Percentiles rank a stretch among this genome's conserved stretches.
Evolutionary conservation across 53 echinoderm and acorn worm species (phyloP).

Genomic region (Actinopyga echinites): DNA sequence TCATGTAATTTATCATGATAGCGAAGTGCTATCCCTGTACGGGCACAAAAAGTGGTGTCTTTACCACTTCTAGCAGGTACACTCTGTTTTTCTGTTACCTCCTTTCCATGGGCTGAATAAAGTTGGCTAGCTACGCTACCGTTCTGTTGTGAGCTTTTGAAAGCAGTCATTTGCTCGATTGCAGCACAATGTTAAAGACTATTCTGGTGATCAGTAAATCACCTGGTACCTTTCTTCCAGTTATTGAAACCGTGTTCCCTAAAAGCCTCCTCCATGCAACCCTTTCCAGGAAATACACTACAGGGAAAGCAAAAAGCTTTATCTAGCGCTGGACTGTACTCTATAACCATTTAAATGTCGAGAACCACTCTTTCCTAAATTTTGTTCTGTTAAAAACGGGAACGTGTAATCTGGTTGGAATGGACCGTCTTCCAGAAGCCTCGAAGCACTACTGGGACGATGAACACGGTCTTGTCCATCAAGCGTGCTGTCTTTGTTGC

Average conservation of each 20-base stretch:
- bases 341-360: not conserved
- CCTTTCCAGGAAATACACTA: slow-evolving; percentile 19
- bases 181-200: slow-evolving; percentile 6
- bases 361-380: not conserved
- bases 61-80: slow-evolving; percentile 16
- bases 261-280: slow-evolving; percentile 11
- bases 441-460: not conserved
- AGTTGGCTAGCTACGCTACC: slow-evolving; percentile 8
- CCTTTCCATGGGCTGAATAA: slow-evolving; percentile 1
- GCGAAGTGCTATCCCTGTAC: slow-evolving; percentile 22
- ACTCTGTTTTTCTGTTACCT: slow-evolving; percentile 11
- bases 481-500: not conserved
- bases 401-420: not conserved
- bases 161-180: slow-evolving; percentile 1
- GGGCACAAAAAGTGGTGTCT: slow-evolving; percentile 4
- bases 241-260: slow-evolving; percentile 17
- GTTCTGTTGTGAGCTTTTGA: slow-evolving; percentile 2
- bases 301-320: slow-evolving; percentile 42
- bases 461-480: not conserved
- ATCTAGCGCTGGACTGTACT: not conserved
- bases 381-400: not conserved
- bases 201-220: slow-evolving; percentile 3
- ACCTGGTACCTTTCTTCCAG: slow-evolving; percentile 12
- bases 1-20: slow-evolving; percentile 30
- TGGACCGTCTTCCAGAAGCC: not conserved